Base-by-base conservation (phyloP, 2,797 vertebrate genomes). In the Coccyzus lansbergi region DNA sequence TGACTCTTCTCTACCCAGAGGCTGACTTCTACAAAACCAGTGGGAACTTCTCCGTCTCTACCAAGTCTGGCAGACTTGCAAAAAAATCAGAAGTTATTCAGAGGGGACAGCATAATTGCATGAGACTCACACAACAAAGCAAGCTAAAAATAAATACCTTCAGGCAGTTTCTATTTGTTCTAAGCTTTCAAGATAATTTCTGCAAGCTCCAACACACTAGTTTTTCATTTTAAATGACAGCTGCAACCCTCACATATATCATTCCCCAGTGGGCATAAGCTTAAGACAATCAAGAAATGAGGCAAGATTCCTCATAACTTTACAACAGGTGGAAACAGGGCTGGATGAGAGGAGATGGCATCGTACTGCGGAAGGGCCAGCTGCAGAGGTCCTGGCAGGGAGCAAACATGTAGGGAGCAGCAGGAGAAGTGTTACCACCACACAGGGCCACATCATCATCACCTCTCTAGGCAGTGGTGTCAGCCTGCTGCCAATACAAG, bases 51-150 rank as follows among this genome's bases (percentile, higher is more conserved):
- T 72, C 62, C 29, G 33, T 13, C 22, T 33, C 63, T 80, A 34
- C 33, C 38, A 69, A 9, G 29, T 20, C 72, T 8, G 70, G 18
- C 0, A 1, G 28, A 36, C 25, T 44, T 48, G 16, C n/a, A 59
- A 21, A 75, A 75, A 64, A 52, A 64, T 71, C 36, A 22, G 20
- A 49, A 67, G 15, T 53, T 68, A 60, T 28, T 91, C 29, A 28
- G 0, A 0, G 4, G 3, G 15, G 28, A 49, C 2, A 4, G 29
- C 12, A 12, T 49, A n/a, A 48, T 18, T 44, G 26, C 15, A 29
- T 44, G 24, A 89, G 49, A 64, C 16, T 59, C 40, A 15, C 52
- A 48, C 29, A 88, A 29, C 21, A 86, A 86, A 90, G 38, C n/a
- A 72, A 55, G 29, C 20, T 88, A 85, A 72, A 84, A 84, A 49